Evolutionary conservation across 2,888 invertebrate species (phyloP).

Genomic region (Busseola fusca): DNA sequence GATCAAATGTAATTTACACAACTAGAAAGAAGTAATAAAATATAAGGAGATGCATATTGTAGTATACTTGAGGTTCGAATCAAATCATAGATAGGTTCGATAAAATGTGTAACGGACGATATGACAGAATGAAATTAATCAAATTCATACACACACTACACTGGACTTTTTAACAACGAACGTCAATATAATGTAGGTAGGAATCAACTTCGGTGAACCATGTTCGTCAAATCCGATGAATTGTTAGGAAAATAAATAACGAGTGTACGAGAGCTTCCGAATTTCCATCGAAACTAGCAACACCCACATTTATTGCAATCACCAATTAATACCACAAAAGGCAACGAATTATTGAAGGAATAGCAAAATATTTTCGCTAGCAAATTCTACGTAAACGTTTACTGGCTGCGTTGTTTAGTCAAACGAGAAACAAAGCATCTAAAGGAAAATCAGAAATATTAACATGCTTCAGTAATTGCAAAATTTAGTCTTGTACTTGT

Average conservation of each 20-base stretch:
- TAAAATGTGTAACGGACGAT: neutral
- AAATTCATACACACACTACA: neutral
- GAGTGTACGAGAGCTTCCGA: conserved; percentile 10
- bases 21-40: neutral
- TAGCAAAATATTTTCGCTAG: conserved; percentile 12
- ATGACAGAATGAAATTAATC: neutral
- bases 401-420: conserved; percentile 20
- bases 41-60: neutral
- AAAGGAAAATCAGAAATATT: conserved; percentile 33
- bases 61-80: neutral
- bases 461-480: conserved; percentile 51
- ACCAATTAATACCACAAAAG: conserved; percentile 26
- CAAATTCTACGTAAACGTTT: conserved; percentile 6
- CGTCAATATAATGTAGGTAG: neutral
- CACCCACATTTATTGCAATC: conserved; percentile 9
- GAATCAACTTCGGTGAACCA: conserved; percentile 9
- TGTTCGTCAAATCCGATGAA: conserved; percentile 5
- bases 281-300: conserved; percentile 30
- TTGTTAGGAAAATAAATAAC: conserved; percentile 12
- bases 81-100: neutral
- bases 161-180: neutral
- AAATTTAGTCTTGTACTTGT: conserved; percentile 43
- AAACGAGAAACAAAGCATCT: conserved; percentile 29
- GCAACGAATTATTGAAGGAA: conserved; percentile 14
- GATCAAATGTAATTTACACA: neutral